These are phyloP conservation scores for Heliconius himera DNA, from an alignment of 1,140 invertebrate species.

Conservation along the genomic window DNA sequence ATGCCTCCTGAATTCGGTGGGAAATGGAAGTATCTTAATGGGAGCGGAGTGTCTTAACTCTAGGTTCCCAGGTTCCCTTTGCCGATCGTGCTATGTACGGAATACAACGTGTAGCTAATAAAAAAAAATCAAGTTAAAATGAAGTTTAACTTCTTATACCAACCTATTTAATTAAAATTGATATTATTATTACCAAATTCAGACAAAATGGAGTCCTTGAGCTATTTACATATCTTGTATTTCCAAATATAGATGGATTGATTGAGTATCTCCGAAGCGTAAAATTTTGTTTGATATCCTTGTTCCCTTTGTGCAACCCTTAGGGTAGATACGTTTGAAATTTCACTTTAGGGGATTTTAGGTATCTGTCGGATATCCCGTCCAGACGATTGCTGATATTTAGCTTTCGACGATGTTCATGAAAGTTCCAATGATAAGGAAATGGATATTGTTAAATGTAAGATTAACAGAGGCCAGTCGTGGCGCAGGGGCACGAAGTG, in stretches of 20 bases:
- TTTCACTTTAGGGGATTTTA: slow-evolving; percentile 29
- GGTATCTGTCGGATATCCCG: slow-evolving; percentile 50
- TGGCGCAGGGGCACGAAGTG: too few relatives aligned
- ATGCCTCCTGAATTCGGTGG: too few relatives aligned
- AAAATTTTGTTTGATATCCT: slow-evolving; percentile 19
- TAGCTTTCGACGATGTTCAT: slow-evolving; percentile 31
- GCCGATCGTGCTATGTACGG: too few relatives aligned
- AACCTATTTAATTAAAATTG: too few relatives aligned
- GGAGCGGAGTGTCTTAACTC: too few relatives aligned
- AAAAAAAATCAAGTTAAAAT: too few relatives aligned
- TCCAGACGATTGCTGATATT: slow-evolving; percentile 58
- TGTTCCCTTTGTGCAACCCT: slow-evolving; percentile 24
- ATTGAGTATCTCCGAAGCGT: slow-evolving; percentile 16
- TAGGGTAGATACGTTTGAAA: slow-evolving; percentile 29
- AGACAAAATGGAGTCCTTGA: background rate
- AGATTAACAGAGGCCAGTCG: background rate
- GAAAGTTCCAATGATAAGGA: slow-evolving; percentile 10
- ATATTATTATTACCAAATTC: background rate
- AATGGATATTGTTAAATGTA: background rate
- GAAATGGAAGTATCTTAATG: too few relatives aligned
- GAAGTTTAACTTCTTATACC: too few relatives aligned
- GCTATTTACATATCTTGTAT: slow-evolving; percentile 9
- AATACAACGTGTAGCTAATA: too few relatives aligned
- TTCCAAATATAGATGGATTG: slow-evolving; percentile 1
- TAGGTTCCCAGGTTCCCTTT: too few relatives aligned